Evolutionary conservation across 2,888 invertebrate species (phyloP).

Genomic region (Tenthredo mesomela): DNA sequence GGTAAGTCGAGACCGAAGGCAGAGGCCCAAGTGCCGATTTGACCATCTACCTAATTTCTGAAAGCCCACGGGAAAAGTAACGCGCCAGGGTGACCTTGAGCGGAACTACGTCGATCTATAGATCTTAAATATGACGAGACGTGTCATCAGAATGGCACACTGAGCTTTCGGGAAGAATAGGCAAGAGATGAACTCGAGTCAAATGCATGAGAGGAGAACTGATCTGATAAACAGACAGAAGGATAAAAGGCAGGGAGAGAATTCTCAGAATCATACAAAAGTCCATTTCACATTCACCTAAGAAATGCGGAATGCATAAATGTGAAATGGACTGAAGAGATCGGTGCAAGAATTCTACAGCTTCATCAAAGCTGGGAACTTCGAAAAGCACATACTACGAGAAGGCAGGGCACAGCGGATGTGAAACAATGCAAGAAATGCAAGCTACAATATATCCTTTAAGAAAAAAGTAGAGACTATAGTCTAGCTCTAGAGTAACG

Average conservation of each 20-base stretch:
- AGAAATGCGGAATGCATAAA: constrained; percentile 16
- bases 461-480: not conserved
- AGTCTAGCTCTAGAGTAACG: not conserved
- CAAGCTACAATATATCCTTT: not conserved
- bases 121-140: not conserved
- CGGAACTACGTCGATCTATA: not conserved
- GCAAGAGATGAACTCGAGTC: not conserved
- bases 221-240: not conserved
- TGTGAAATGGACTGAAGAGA: not conserved
- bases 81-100: not conserved
- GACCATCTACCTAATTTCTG: not conserved
- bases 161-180: not conserved
- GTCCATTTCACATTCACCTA: constrained; percentile 1
- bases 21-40: not conserved
- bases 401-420: not conserved
- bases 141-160: not conserved
- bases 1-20: constrained; percentile 4
- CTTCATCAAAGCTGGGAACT: not conserved
- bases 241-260: not conserved
- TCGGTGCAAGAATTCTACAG: not conserved
- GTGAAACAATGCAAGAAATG: constrained; percentile 6
- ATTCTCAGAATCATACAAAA: not conserved
- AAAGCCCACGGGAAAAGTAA: not conserved
- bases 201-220: not conserved
- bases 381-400: not conserved